Conservation (phyloP, 37 sponge, comb jelly and placozoan species). For the Agelas oroides region DNA sequence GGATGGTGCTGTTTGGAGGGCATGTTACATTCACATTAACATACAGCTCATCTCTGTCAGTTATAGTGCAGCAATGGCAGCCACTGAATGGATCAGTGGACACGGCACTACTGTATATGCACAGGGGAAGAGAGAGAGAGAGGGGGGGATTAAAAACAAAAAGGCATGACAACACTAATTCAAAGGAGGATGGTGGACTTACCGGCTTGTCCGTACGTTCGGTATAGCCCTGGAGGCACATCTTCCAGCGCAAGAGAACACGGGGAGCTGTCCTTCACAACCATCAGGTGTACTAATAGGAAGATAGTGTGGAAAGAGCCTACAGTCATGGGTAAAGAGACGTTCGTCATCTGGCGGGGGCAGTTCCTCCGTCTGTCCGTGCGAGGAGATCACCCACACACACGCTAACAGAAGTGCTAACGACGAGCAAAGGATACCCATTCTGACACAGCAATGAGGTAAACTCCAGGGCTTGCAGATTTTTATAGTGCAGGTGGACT, state of each 20-base stretch:
- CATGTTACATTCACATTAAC: not conserved
- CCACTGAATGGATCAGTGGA: not conserved
- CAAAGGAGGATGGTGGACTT: too few relatives aligned
- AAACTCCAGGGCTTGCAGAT: too few relatives aligned
- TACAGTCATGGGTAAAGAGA: not conserved
- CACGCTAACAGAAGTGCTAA: too few relatives aligned
- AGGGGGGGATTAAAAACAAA: not conserved
- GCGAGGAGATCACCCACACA: too few relatives aligned
- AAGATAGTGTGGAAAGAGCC: not conserved
- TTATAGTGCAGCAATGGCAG: not conserved
- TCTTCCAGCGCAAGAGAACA: conserved; percentile 6
- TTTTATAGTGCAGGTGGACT: too few relatives aligned
- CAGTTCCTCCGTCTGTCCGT: too few relatives aligned
- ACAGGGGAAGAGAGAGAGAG: not conserved
- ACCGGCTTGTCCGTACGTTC: too few relatives aligned
- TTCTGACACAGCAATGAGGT: too few relatives aligned
- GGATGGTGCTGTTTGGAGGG: not conserved
- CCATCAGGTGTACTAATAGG: not conserved
- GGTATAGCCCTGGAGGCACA: not conserved
- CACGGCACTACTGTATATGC: not conserved
- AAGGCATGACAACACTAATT: too few relatives aligned
- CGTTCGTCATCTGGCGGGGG: too few relatives aligned
- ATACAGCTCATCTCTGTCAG: too few relatives aligned
- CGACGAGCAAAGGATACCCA: too few relatives aligned
- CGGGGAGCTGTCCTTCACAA: not conserved